These are phyloP conservation scores for Hydrolagus affinis DNA, from an alignment of 2,113 vertebrate genomes.

Conservation along the genomic window DNA sequence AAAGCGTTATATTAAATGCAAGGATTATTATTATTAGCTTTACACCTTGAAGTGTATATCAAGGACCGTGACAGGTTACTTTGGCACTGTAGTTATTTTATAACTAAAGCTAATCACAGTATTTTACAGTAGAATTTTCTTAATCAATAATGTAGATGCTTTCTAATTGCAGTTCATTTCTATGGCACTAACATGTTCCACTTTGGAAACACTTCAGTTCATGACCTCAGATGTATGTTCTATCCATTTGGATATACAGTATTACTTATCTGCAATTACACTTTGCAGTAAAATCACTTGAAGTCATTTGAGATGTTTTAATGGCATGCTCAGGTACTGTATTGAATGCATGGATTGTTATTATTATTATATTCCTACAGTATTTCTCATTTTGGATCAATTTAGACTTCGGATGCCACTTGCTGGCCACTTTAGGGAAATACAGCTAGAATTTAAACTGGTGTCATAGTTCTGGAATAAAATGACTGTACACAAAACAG, in stretches of 20 bases:
- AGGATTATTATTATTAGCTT: no score
- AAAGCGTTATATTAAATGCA: no score
- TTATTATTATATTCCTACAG: no score
- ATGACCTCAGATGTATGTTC: neutral
- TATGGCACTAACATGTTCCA: neutral
- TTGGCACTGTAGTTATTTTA: neutral
- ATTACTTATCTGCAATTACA: neutral
- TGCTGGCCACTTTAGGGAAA: neutral
- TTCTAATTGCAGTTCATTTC: neutral
- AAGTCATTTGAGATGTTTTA: no score
- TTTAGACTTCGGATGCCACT: neutral
- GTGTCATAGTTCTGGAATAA: no score
- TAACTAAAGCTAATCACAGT: neutral
- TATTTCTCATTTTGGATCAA: neutral
- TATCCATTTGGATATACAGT: neutral
- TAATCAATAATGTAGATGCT: neutral
- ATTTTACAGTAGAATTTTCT: neutral
- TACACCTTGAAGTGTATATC: no score
- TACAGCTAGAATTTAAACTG: neutral
- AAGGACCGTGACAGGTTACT: neutral
- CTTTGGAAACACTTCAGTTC: neutral
- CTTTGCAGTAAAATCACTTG: no score
- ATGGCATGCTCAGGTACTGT: no score
- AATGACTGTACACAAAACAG: neutral
- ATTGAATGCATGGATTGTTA: no score